Conservation (phyloP, 2,797 vertebrate genomes). For the Sebastes elongatus region DNA sequence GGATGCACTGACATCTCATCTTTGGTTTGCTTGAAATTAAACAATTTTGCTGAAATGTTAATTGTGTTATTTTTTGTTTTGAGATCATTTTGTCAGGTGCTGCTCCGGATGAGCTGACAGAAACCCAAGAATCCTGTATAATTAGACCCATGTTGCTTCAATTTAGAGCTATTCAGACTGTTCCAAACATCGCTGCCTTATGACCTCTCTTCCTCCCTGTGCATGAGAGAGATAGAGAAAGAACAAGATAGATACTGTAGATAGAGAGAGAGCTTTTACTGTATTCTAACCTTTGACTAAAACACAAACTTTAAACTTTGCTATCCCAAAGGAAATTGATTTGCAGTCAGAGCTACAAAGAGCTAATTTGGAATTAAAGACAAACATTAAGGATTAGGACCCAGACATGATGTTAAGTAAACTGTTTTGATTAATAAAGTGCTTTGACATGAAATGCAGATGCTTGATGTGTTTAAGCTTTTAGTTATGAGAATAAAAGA, state of each 20-base stretch:
- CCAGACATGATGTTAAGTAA: constrained; percentile 19
- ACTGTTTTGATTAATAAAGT: constrained; percentile 8
- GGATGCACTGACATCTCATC: neutral
- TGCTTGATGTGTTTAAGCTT: neutral
- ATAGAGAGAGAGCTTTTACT: neutral
- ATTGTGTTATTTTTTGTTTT: constrained; percentile 36
- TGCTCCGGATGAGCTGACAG: constrained; percentile 15
- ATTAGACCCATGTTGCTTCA: constrained; percentile 63
- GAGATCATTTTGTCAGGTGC: constrained; percentile 35
- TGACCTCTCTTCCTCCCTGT: constrained; percentile 35
- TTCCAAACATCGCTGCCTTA: constrained; percentile 36
- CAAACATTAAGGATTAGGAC: constrained; percentile 32
- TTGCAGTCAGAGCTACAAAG: constrained; percentile 20
- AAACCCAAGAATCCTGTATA: constrained; percentile 32
- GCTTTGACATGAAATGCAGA: constrained; percentile 5
- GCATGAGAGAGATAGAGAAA: neutral
- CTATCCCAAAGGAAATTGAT: constrained; percentile 45
- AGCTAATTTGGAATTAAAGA: constrained; percentile 38
- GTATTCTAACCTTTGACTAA: constrained; percentile 34
- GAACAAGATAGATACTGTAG: neutral
- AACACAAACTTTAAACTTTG: constrained; percentile 46
- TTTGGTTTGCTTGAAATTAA: constrained; percentile 16
- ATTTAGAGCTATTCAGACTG: constrained; percentile 49
- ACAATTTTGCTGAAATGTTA: neutral
- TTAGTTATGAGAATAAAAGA: neutral